A percentile compares a stretch with the other conserved stretches of the same genome.
Conservation (phyloP, 2,888 invertebrate genomes). For the Axea sp. region DNA sequence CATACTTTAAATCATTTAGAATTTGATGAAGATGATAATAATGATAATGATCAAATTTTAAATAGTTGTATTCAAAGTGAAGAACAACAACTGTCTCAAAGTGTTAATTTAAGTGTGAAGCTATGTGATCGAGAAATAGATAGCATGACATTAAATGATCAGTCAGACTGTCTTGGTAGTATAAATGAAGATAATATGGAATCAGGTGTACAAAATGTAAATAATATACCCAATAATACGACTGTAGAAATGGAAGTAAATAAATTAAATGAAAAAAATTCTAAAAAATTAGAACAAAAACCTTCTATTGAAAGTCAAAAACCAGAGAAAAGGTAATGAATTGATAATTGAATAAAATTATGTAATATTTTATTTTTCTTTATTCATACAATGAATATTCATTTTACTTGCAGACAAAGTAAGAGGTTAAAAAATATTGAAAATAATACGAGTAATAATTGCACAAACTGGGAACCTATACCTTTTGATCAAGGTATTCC, state of each 20-base stretch:
- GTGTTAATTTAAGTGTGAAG: too few species aligned
- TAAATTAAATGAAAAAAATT: neutral
- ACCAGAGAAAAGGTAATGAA: neutral
- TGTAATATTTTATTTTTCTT: neutral
- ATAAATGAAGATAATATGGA: too few species aligned
- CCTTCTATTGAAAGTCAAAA: too few species aligned
- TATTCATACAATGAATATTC: too few species aligned
- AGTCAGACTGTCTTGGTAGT: too few species aligned
- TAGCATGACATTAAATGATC: neutral
- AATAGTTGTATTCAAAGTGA: neutral
- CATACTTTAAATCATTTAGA: neutral
- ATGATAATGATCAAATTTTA: neutral
- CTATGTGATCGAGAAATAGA: neutral
- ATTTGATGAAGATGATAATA: neutral
- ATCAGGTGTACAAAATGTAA: too few species aligned
- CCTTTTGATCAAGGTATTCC: slow-evolving; percentile 69
- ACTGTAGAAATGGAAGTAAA: too few species aligned
- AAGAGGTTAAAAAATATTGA: slow-evolving; percentile 25
- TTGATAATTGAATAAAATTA: neutral
- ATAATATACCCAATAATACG: too few species aligned
- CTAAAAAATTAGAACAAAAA: too few species aligned
- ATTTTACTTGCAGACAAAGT: slow-evolving; percentile 22
- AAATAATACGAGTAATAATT: slow-evolving; percentile 17
- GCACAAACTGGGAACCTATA: slow-evolving; percentile 69
- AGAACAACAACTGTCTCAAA: neutral